Evolutionary conservation across 2,797 vertebrate species (phyloP).

Genomic region (Emydoidea blandingii): DNA sequence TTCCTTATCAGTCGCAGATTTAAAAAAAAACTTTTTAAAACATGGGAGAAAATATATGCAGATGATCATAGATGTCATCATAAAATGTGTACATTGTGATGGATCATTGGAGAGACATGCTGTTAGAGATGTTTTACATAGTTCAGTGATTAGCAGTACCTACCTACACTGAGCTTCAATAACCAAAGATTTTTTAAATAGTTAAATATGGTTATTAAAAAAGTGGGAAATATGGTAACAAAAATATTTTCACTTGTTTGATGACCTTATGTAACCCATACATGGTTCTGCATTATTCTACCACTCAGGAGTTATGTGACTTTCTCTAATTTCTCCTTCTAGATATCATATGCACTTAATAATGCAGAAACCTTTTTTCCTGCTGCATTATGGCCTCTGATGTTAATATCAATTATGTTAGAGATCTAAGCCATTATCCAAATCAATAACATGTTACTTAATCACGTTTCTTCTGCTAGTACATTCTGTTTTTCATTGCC

Average conservation of each 20-base stretch:
- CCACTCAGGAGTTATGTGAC: background rate
- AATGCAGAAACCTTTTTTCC: background rate
- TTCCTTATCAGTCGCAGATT: background rate
- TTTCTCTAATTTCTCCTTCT: background rate
- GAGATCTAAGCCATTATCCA: background rate
- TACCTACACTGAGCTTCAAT: background rate
- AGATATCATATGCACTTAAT: background rate
- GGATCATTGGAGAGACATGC: background rate
- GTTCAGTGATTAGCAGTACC: background rate
- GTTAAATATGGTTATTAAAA: background rate
- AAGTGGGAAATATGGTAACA: background rate
- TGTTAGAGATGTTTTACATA: background rate
- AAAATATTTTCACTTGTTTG: background rate
- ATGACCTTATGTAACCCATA: background rate
- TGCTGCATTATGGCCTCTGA: background rate
- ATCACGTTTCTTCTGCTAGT: background rate
- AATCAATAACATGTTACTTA: background rate
- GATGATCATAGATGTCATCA: background rate
- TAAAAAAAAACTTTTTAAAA: background rate
- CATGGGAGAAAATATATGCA: background rate
- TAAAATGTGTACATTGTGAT: background rate
- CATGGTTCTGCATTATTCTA: background rate
- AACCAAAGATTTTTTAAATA: background rate
- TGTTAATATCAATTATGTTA: background rate
- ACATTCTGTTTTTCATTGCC: background rate